Conservation (phyloP, 2,113 vertebrate species). For the Micromys minutus region DNA sequence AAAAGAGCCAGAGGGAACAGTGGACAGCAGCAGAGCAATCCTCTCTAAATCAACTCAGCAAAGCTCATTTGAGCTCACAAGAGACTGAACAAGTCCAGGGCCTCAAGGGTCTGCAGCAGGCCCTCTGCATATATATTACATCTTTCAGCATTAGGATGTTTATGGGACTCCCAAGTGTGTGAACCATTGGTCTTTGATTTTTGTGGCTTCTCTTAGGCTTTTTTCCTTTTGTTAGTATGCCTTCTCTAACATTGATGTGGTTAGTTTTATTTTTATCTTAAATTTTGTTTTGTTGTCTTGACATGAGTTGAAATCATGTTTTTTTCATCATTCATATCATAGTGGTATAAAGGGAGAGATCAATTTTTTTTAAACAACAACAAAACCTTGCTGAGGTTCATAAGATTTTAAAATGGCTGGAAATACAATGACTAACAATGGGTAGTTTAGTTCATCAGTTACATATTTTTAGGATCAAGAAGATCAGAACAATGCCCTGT, state of each 20-base stretch:
- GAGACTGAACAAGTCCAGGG: no score
- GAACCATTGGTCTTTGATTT: background rate
- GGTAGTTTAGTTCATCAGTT: background rate
- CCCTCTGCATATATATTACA: no score
- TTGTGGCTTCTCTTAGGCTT: background rate
- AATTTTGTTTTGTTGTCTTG: background rate
- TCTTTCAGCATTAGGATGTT: no score
- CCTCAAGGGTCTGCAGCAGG: no score
- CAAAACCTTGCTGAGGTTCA: no score
- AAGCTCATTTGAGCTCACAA: background rate
- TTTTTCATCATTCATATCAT: no score
- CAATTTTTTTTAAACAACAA: no score
- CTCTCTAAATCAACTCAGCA: background rate
- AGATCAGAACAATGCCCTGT: background rate
- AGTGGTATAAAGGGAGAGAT: no score
- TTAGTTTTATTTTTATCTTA: background rate
- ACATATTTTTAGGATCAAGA: background rate
- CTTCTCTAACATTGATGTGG: background rate
- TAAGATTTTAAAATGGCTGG: no score
- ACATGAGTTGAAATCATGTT: no score
- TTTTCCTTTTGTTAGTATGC: background rate
- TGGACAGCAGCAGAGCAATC: background rate
- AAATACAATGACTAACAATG: background rate
- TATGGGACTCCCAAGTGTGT: background rate
- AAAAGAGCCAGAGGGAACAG: background rate